These are phyloP conservation scores for Philaethria dido DNA, from an alignment of 2,888 invertebrate genomes.

Conservation along the genomic window DNA sequence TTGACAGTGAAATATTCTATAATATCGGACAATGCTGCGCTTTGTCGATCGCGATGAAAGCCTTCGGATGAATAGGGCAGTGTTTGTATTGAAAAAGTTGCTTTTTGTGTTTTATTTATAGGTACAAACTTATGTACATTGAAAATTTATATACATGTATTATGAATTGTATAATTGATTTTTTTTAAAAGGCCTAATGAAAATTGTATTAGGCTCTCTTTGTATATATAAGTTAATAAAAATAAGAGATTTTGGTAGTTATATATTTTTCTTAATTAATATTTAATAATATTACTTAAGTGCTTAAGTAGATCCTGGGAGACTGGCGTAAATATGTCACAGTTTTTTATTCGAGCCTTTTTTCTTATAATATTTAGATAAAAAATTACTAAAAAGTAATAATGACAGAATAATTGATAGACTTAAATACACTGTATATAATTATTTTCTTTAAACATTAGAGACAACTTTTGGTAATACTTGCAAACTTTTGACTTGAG, in stretches of 20 bases:
- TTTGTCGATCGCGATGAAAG: slow-evolving; percentile 46
- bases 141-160: neutral
- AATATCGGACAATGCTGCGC: slow-evolving; percentile 45
- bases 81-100: slow-evolving; percentile 32
- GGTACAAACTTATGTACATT: neutral
- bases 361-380: no score
- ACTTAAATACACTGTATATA: neutral
- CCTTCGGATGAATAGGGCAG: slow-evolving; percentile 40
- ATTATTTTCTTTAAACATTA: neutral
- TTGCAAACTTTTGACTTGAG: neutral
- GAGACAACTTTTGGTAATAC: neutral
- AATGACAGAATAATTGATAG: neutral
- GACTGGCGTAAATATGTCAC: no score
- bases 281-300: no score
- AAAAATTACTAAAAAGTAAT: no score
- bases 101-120: slow-evolving; percentile 22
- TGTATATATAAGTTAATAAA: no score
- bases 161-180: neutral
- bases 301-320: no score
- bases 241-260: no score
- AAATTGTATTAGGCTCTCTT: no score
- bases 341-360: no score
- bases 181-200: no score
- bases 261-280: no score
- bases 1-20: slow-evolving; percentile 47